Conservation (phyloP, 2,113 vertebrate species). For the Asarcornis scutulata region DNA sequence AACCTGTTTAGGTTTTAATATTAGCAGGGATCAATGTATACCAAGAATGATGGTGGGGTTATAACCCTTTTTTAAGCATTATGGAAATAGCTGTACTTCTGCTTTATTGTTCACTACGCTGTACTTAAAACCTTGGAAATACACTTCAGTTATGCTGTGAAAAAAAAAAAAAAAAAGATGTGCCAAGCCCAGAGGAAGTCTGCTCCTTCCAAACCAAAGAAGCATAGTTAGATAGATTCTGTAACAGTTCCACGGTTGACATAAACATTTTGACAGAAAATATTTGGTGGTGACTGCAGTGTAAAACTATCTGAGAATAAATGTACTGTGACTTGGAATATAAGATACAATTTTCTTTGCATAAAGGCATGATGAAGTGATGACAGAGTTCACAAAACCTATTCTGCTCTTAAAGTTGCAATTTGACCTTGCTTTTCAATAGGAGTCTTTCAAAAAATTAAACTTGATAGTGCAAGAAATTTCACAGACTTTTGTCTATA, state of each 20-base stretch:
- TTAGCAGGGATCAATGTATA: neutral
- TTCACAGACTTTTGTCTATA: slow-evolving; percentile 19
- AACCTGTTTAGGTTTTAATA: neutral
- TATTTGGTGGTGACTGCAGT: slow-evolving; percentile 52
- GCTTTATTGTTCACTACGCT: neutral
- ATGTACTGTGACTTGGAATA: slow-evolving; percentile 75
- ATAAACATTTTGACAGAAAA: slow-evolving; percentile 75
- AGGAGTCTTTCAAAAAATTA: slow-evolving; percentile 67
- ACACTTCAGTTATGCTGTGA: neutral
- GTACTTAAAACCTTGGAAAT: neutral
- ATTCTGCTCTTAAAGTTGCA: slow-evolving; percentile 72
- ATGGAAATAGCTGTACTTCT: neutral
- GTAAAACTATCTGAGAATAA: slow-evolving; percentile 73
- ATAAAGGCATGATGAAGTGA: slow-evolving; percentile 74
- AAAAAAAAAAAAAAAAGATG: neutral
- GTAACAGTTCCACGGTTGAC: slow-evolving; percentile 40
- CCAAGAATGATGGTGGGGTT: neutral
- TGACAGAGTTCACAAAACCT: slow-evolving; percentile 73
- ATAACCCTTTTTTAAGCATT: neutral
- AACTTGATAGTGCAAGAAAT: slow-evolving; percentile 47
- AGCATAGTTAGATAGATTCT: slow-evolving; percentile 25
- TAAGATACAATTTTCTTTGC: slow-evolving; percentile 76
- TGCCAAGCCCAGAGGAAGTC: neutral
- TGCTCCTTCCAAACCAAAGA: slow-evolving; percentile 8
- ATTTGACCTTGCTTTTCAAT: slow-evolving; percentile 62